Base-by-base conservation (phyloP, 2,888 invertebrate genomes). In the Tachystola acroxantha region DNA sequence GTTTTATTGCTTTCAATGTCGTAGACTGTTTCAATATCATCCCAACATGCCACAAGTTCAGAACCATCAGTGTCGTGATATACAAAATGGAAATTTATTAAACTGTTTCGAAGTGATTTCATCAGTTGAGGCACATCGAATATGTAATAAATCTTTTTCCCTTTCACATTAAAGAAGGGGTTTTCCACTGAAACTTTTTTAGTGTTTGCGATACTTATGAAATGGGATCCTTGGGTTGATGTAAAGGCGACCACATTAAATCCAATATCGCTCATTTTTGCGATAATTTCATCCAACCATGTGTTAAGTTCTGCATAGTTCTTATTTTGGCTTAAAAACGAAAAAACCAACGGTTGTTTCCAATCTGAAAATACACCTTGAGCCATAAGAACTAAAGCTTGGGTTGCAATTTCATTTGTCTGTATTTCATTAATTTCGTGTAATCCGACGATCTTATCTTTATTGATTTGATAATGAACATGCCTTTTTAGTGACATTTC, bases 61-160 rank as follows among this genome's bases (percentile, higher is more conserved):
- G 11, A 26, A 10, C 27, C 33, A 14, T 36, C 35, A 27, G 19
- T 16, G 3, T 36, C 30, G 13, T 28, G n/a, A 27, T 32, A 29
- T 22, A 24, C 6, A 11, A 43, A 39, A 32, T 46, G 27, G 29
- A 38, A 30, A 1, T n/a, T 25, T 10, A 41, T 36, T 7, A 46
- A 38, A 16, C 38, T 36, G 20, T 43, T 44, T n/a, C 43, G 11
- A 7, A 44, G 11, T 2, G 16, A 24, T 27, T 39, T 41, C 12
- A 42, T 10, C 1, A 46, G 26, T 25, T 43, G 40, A 5, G 40
- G 42, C 5, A 35, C 36, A 39, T 41, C 43, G 32, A 41, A 46
- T 1, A 46, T 37, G 13, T 41, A 41, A 19, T 36, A 39, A 11
- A 39, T 46, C 34, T 43, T 43, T 28, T 24, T 31, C 1, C 26